Evolutionary conservation across 2,888 invertebrate species (phyloP), one percentile per base, ranked within the genome.

Genomic region (Marasmarcha lunaedactyla): DNA sequence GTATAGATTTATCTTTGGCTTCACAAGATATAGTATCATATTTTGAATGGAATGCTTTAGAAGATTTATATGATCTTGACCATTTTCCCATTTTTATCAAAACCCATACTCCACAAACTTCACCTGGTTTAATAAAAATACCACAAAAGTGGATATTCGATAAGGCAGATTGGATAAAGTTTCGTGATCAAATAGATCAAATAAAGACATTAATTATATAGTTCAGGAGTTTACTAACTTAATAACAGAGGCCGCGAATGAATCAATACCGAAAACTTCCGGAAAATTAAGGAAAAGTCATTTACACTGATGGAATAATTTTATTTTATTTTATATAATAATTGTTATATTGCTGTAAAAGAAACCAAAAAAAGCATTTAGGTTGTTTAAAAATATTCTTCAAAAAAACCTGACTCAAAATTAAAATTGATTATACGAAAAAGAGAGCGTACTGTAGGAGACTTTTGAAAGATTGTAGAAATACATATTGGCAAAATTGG

Each of bases 31-130:
- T 44, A 40, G 30, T 27, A 7, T 40, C 44, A 37, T 47, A 45
- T 47, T 47, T 47, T 44, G 45, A 45, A 27, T 47, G 47, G 46
- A 42, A 46, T 36, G 44, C 46, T n/a, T 36, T 47, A 35, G 47
- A 47, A 1, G 39, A 46, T 37, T 40, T 46, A 27, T 43, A 42
- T 34, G 44, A 46, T 11, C 45, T 43, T 42, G 47, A 46, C 27
- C 46, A 44, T 14, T 46, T 44, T 13, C 45, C 44, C 7, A 44
- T 44, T 36, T 20, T 20, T 11, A 42, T 42, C 12, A 39, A 36
- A 33, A 38, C 36, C 2, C 15, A 33, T n/a, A 7, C 33, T 12
- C n/a, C 5, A 6, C 11, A 38, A 20, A 2, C 13, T 1, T n/a
- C n/a, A n/a, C 12, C 33, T 15, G 14, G 36, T 13, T 12, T 11